Evolutionary conservation across 2,113 vertebrate genomes (phyloP).

Genomic region (Catharus minimus): DNA sequence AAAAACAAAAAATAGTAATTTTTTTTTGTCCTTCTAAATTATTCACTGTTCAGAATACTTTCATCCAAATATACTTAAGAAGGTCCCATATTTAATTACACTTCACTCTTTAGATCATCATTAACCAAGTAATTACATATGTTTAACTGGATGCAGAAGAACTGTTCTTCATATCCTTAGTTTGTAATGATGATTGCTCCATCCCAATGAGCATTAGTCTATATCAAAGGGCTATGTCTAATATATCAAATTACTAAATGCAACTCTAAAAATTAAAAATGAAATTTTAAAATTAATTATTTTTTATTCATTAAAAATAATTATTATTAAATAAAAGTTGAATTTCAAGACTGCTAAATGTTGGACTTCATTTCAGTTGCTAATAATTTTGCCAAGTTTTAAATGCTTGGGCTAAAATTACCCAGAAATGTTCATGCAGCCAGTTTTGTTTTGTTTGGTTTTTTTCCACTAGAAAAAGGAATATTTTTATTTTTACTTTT

Average conservation of each 20-base stretch:
- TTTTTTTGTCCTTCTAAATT: not conserved
- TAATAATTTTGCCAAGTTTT: not conserved
- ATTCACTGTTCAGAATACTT: not conserved
- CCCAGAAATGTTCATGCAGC: not conserved
- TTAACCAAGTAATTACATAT: not conserved
- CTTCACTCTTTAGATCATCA: not conserved
- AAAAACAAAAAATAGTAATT: not conserved
- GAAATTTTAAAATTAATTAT: not conserved
- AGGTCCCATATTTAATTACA: not conserved
- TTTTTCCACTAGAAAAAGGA: not conserved
- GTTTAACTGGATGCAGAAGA: not conserved
- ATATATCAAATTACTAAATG: not conserved
- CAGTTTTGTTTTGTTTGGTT: not conserved
- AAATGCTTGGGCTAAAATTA: not conserved
- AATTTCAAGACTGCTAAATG: not conserved
- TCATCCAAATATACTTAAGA: not conserved
- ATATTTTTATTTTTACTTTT: not conserved
- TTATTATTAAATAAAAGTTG: not conserved
- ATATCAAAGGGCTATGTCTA: not conserved
- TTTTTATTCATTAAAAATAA: not conserved
- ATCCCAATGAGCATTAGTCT: not conserved
- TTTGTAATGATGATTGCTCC: not conserved
- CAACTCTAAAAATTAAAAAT: not conserved
- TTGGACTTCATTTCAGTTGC: not conserved
- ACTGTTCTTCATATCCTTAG: not conserved